A percentile compares a stretch with the other conserved stretches of the same genome.
These are phyloP conservation scores for Synaphobranchus kaupii DNA, from an alignment of 2,797 vertebrate species.

Conservation along the genomic window DNA sequence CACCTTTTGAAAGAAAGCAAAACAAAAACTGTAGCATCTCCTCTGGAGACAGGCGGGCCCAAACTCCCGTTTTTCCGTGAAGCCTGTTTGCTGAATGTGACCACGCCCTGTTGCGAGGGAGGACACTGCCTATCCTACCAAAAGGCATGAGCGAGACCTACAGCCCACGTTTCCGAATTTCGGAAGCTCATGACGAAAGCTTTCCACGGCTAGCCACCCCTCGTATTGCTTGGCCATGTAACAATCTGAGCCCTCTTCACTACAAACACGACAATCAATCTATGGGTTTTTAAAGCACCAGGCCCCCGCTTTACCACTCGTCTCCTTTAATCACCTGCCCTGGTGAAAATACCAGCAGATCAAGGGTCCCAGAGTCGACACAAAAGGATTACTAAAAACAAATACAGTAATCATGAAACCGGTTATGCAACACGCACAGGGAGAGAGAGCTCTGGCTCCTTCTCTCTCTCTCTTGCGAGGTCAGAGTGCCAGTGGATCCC, in stretches of 20 bases:
- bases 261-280: slow-evolving; percentile 30
- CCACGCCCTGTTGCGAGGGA: neutral
- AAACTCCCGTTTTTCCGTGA: neutral
- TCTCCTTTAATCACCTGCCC: slow-evolving; percentile 22
- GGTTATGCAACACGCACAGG: neutral
- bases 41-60: neutral
- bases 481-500: neutral
- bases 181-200: neutral
- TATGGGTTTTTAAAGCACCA: slow-evolving; percentile 33
- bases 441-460: neutral
- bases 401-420: slow-evolving; percentile 15
- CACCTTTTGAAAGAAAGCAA: neutral
- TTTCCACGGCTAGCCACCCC: neutral
- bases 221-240: neutral
- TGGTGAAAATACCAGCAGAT: slow-evolving; percentile 17
- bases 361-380: slow-evolving; percentile 21
- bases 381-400: slow-evolving; percentile 11
- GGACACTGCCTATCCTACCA: neutral
- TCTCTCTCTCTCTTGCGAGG: neutral
- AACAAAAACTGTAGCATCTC: neutral
- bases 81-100: too few relatives aligned
- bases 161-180: neutral
- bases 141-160: neutral
- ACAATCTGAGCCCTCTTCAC: slow-evolving; percentile 14
- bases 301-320: slow-evolving; percentile 37